Evolutionary conservation across 37 sponge, comb jelly and placozoan species (phyloP).

Genomic region (Cladorhizidae sp.): DNA sequence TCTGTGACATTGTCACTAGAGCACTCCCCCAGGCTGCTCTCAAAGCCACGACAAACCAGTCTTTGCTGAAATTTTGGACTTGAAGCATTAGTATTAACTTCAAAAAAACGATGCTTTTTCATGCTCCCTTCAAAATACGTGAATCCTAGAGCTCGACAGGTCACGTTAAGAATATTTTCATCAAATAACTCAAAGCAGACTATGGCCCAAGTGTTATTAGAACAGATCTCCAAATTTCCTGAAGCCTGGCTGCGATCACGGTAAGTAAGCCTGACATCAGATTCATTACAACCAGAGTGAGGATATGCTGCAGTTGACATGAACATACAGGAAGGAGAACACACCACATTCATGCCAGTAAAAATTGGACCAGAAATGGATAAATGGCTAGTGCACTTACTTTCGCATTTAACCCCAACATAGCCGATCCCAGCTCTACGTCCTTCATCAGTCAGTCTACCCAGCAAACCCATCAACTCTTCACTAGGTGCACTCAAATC

Average conservation of each 20-base stretch:
- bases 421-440: not conserved
- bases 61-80: not conserved
- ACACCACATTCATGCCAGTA: no score
- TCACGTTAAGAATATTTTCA: not conserved
- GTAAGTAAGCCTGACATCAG: conserved; percentile 7
- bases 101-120: not conserved
- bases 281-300: not conserved
- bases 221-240: conserved; percentile 5
- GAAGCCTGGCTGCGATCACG: not conserved
- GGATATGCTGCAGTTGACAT: not conserved
- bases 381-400: not conserved
- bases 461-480: not conserved
- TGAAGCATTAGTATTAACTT: not conserved
- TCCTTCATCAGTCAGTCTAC: no score
- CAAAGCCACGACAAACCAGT: not conserved
- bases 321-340: not conserved
- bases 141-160: not conserved
- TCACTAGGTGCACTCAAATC: not conserved
- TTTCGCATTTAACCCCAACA: not conserved
- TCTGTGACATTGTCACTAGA: not conserved
- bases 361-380: no score
- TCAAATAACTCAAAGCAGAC: not conserved
- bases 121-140: not conserved
- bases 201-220: not conserved
- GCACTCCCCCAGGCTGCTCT: not conserved